Conservation (phyloP, 2,113 vertebrate genomes). For the Megaceryle torquata region DNA sequence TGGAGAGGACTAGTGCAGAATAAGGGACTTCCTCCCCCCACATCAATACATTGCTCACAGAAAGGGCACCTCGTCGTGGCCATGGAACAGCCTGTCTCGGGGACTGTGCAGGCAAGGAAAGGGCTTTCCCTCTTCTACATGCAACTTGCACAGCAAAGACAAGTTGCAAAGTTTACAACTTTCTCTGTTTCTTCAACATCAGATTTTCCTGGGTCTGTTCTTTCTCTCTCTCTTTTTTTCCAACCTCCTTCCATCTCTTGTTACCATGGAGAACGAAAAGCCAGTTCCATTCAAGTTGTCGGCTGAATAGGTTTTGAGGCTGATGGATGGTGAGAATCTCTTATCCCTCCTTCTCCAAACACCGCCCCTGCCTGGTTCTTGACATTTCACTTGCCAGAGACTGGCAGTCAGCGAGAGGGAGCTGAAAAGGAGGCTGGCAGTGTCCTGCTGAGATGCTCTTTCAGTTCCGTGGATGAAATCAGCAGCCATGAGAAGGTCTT, state of each 20-base stretch:
- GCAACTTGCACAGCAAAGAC: not conserved
- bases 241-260: slow-evolving; percentile 58
- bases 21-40: not conserved
- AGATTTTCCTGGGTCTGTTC: not conserved
- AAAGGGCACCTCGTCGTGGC: not conserved
- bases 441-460: slow-evolving; percentile 69
- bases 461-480: slow-evolving; percentile 60
- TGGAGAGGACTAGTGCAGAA: not conserved
- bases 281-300: slow-evolving; percentile 64
- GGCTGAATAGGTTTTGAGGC: slow-evolving; percentile 73
- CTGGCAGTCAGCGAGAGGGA: slow-evolving; percentile 49
- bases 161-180: slow-evolving; percentile 26
- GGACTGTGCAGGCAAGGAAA: not conserved
- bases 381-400: slow-evolving; percentile 71
- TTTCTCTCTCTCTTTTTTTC: not conserved
- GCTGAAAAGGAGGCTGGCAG: slow-evolving; percentile 68
- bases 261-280: slow-evolving; percentile 75
- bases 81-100: not conserved
- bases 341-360: slow-evolving; percentile 69
- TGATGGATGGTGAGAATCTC: slow-evolving; percentile 77
- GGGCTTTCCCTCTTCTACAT: not conserved
- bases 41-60: not conserved
- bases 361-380: slow-evolving; percentile 66
- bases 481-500: slow-evolving; percentile 60
- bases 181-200: not conserved